These are phyloP conservation scores for Perizoma affinitatum DNA, from an alignment of 2,888 invertebrate species.

Conservation along the genomic window DNA sequence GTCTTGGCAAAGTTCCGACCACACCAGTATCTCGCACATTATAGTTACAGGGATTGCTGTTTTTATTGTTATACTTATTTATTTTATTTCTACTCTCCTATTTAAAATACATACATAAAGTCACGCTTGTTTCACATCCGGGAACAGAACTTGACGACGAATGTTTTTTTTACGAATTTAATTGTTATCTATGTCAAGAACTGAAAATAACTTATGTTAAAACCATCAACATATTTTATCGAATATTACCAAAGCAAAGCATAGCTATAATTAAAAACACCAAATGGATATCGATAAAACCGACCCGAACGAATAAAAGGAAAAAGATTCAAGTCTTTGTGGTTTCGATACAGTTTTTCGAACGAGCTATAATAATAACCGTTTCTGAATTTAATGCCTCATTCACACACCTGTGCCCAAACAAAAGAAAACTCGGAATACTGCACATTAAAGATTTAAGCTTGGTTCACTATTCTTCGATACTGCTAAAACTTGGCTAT, in stretches of 20 bases:
- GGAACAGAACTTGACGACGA: too few species aligned
- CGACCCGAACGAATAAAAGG: slow-evolving; percentile 23
- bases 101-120: too few species aligned
- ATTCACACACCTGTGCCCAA: slow-evolving; percentile 34
- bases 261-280: slow-evolving; percentile 19
- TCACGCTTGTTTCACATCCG: too few species aligned
- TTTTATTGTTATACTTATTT: slow-evolving; percentile 29
- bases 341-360: slow-evolving; percentile 21
- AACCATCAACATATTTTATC: neutral
- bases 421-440: slow-evolving; percentile 28
- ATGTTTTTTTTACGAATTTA: too few species aligned
- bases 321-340: slow-evolving; percentile 22
- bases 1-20: slow-evolving; percentile 48
- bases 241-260: neutral
- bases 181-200: too few species aligned
- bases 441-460: slow-evolving; percentile 22
- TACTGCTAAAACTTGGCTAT: neutral
- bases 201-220: too few species aligned
- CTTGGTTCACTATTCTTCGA: slow-evolving; percentile 12
- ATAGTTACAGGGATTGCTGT: slow-evolving; percentile 12
- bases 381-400: slow-evolving; percentile 34
- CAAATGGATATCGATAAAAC: slow-evolving; percentile 19
- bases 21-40: slow-evolving; percentile 13
- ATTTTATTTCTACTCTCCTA: slow-evolving; percentile 3
- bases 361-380: slow-evolving; percentile 32